Evolutionary conservation across 2,888 invertebrate genomes (phyloP).

Genomic region (Rhagophthalmus giganteus): DNA sequence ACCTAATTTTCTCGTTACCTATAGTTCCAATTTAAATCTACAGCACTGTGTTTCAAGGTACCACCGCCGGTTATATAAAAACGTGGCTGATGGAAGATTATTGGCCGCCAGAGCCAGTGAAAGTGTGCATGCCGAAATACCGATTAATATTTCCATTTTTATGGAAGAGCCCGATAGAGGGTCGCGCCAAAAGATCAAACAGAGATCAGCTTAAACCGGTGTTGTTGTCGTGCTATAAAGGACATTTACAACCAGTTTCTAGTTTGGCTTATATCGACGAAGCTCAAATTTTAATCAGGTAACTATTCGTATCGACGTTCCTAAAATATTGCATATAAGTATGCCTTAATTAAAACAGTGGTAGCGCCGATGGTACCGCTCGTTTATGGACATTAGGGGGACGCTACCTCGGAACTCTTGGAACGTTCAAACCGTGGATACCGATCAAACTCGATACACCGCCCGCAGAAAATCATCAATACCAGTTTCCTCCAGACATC

Average conservation of each 20-base stretch:
- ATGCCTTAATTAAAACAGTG: too few species aligned
- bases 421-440: constrained; percentile 69
- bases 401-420: constrained; percentile 70
- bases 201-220: constrained; percentile 66
- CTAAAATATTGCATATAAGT: too few species aligned
- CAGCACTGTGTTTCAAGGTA: constrained; percentile 46
- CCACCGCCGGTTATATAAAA: constrained; percentile 75
- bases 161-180: constrained; percentile 66
- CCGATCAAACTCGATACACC: constrained; percentile 54
- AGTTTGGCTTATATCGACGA: constrained; percentile 68
- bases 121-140: constrained; percentile 65
- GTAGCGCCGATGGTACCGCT: constrained; percentile 62
- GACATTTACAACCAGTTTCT: constrained; percentile 70
- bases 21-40: not conserved
- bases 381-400: constrained; percentile 77
- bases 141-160: constrained; percentile 74
- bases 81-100: constrained; percentile 76
- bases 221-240: constrained; percentile 71
- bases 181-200: constrained; percentile 69
- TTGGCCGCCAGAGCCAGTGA: constrained; percentile 59
- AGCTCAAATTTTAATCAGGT: constrained; percentile 70
- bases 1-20: constrained; percentile 32
- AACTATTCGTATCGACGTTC: constrained; percentile 26
- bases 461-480: constrained; percentile 55
- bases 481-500: constrained; percentile 73